Evolutionary conservation across 2,888 invertebrate genomes (phyloP).

Genomic region (Diarsia rubi): DNA sequence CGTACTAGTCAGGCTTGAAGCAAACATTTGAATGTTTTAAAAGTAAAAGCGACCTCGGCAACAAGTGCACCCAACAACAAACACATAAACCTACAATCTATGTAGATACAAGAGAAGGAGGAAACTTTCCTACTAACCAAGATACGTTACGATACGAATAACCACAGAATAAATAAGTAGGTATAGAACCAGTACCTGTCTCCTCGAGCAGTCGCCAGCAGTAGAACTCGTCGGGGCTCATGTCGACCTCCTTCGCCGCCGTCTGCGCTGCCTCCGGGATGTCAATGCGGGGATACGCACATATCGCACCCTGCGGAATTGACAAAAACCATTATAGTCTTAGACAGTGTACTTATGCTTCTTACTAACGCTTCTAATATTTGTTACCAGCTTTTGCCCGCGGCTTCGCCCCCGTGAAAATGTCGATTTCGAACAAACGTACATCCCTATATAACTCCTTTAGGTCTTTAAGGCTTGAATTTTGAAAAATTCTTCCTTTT

Average conservation of each 20-base stretch:
- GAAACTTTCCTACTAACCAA: too few relatives aligned
- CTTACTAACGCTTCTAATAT: not conserved
- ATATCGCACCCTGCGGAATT: slow-evolving; percentile 94
- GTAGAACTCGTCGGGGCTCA: slow-evolving; percentile 95
- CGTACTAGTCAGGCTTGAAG: too few relatives aligned
- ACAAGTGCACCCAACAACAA: not conserved
- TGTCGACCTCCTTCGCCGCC: slow-evolving; percentile 92
- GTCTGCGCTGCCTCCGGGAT: slow-evolving; percentile 94
- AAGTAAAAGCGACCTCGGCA: not conserved
- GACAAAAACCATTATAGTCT: not conserved
- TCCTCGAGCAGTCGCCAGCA: slow-evolving; percentile 95
- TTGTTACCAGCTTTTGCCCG: not conserved
- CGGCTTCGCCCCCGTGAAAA: too few relatives aligned
- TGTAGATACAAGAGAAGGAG: not conserved
- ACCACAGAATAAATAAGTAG: not conserved
- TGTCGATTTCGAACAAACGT: too few relatives aligned
- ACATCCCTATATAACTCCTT: too few relatives aligned
- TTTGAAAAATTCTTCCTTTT: too few relatives aligned
- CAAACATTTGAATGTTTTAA: not conserved
- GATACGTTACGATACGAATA: not conserved
- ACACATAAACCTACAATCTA: not conserved
- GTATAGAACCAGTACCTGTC: slow-evolving; percentile 82
- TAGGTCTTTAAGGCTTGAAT: too few relatives aligned
- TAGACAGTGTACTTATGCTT: not conserved
- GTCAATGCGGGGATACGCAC: slow-evolving; percentile 95